Evolutionary conservation across 2,113 vertebrate genomes (phyloP).

Genomic region (Aptenodytes patagonicus): DNA sequence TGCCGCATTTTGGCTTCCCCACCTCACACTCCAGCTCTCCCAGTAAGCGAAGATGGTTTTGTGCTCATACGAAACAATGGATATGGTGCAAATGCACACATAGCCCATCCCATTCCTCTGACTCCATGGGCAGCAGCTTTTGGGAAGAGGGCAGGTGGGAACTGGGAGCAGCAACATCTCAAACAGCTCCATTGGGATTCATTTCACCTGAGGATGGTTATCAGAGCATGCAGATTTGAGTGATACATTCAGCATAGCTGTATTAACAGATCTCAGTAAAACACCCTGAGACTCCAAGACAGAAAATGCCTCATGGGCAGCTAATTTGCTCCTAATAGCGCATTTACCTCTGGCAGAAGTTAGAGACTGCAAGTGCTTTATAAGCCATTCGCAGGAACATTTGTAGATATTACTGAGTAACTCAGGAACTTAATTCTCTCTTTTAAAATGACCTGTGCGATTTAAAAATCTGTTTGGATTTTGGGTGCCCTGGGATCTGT

Average conservation of each 20-base stretch:
- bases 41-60: neutral
- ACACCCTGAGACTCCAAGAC: neutral
- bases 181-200: neutral
- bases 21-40: neutral
- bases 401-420: neutral
- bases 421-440: constrained; percentile 30
- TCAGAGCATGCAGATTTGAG: neutral
- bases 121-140: neutral
- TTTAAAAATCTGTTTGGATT: constrained; percentile 24
- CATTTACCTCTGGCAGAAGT: constrained; percentile 4
- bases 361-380: constrained; percentile 1
- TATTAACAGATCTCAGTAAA: constrained; percentile 5
- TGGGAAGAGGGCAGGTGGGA: neutral
- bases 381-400: neutral
- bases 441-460: constrained; percentile 16
- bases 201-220: constrained; percentile 6
- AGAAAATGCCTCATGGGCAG: neutral
- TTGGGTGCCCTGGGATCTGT: neutral
- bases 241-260: neutral
- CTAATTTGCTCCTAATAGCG: constrained; percentile 8
- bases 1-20: neutral
- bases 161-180: neutral
- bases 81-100: neutral
- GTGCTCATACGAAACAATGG: neutral
- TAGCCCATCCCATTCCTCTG: neutral